Conservation (phyloP, 2,113 vertebrate species). For the Ailuropoda melanoleuca region DNA sequence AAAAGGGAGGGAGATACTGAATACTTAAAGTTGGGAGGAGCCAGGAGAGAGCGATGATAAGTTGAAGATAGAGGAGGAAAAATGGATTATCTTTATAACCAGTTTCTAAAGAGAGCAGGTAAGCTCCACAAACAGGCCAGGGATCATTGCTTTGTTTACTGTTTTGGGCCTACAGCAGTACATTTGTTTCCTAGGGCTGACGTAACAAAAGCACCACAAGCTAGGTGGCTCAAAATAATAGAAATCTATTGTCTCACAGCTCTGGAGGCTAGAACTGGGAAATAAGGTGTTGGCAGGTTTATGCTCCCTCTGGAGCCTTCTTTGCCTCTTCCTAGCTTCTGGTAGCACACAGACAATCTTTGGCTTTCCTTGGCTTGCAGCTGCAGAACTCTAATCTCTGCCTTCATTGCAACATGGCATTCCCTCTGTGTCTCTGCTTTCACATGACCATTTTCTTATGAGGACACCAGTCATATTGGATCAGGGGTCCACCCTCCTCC, state of each 20-base stretch:
- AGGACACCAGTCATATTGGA: not conserved
- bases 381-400: not conserved
- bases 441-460: not conserved
- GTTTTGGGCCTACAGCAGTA: not conserved
- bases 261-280: not conserved
- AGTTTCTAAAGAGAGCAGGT: not conserved
- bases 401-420: not conserved
- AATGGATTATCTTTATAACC: not conserved
- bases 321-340: not conserved
- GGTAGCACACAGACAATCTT: not conserved
- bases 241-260: not conserved
- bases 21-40: not conserved
- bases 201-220: not conserved
- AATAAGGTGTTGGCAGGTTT: not conserved
- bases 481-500: not conserved
- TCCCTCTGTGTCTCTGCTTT: not conserved
- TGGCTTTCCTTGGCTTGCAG: not conserved
- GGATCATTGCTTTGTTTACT: not conserved
- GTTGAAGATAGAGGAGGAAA: not conserved
- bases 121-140: not conserved
- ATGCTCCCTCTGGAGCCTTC: not conserved
- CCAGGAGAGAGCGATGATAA: not conserved
- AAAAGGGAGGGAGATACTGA: not conserved
- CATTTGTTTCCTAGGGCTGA: not conserved
- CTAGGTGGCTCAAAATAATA: not conserved